Percentiles rank a stretch among this genome's conserved stretches.
Conservation (phyloP, 2,113 vertebrate species). For the Apteryx mantelli region DNA sequence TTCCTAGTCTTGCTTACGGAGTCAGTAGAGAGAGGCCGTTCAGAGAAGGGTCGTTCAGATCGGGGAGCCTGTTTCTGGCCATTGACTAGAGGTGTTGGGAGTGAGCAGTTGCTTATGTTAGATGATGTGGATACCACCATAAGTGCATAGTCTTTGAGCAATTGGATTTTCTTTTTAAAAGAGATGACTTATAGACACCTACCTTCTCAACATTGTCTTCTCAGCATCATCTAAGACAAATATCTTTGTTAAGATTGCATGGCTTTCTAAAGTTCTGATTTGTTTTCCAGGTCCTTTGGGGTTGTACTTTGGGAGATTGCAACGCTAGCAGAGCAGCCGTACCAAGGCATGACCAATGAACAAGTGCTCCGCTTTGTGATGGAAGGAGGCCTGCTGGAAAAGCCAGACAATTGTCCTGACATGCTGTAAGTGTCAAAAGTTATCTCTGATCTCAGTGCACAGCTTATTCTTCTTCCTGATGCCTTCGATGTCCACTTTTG, state of each 20-base stretch:
- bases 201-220: not conserved
- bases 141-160: not conserved
- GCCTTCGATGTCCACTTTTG: not conserved
- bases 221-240: not conserved
- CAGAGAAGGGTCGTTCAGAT: not conserved
- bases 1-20: not conserved
- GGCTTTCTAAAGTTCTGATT: not conserved
- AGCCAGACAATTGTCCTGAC: constrained; percentile 96
- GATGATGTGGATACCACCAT: not conserved
- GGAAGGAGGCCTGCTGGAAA: constrained; percentile 97
- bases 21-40: not conserved
- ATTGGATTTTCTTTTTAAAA: not conserved
- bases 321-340: constrained; percentile 94
- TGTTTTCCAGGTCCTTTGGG: constrained; percentile 89
- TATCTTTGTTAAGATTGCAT: accelerated
- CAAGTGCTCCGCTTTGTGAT: constrained; percentile 99
- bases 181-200: not conserved
- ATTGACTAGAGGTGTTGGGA: not conserved
- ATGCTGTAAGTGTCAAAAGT: constrained; percentile 87
- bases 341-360: constrained; percentile 99
- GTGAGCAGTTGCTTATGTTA: not conserved
- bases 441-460: not conserved
- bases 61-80: not conserved
- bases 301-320: constrained; percentile 98
- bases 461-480: not conserved